Evolutionary conservation across 2,888 invertebrate genomes (phyloP), one percentile per base, ranked within the genome.

Genomic region (Mesochorus sp.): DNA sequence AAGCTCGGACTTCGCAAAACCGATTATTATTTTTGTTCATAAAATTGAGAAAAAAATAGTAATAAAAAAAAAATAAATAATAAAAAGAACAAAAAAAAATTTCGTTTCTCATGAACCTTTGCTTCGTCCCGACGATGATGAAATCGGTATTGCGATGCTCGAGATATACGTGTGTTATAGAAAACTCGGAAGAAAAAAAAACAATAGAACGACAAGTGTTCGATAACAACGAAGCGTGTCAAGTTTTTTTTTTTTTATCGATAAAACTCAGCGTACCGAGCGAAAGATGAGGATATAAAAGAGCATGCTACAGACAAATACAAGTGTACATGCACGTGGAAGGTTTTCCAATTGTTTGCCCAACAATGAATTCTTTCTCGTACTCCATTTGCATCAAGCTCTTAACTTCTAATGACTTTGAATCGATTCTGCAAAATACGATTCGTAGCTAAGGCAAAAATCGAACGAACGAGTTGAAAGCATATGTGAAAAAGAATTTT

Each of bases 61-160:
- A n/a, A n/a, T n/a, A n/a, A n/a, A n/a, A n/a, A n/a, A 51, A 39
- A 66, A 37, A 26, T 5, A 14, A 49, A 39, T 10, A 4, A 5
- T 24, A 26, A 10, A 17, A 37, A 44, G 21, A 34, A 10, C 1
- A 6, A n/a, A 12, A 12, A 53, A 59, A 59, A 12, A 24, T 5
- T 12, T 5, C 37, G 5, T 37, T 21, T 21, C n/a, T 0, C 3
- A 3, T 34, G 2, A 3, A 31, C 10, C 31, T 53, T 53, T 51
- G 5, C 5, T 64, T 51, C 12, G 17, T 31, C 12, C 49, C 24
- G 12, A 44, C 14, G 2, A 6, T 2, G 10, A 5, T 0, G 3
- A 70, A 59, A 59, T 74, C 70, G 70, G 74, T 70, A 70, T 74
- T 78, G 74, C 74, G 78, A 74, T 31, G 74, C 28, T 66, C 78